Conservation (phyloP, 2,888 invertebrate species). For the Melanotus villosus region DNA sequence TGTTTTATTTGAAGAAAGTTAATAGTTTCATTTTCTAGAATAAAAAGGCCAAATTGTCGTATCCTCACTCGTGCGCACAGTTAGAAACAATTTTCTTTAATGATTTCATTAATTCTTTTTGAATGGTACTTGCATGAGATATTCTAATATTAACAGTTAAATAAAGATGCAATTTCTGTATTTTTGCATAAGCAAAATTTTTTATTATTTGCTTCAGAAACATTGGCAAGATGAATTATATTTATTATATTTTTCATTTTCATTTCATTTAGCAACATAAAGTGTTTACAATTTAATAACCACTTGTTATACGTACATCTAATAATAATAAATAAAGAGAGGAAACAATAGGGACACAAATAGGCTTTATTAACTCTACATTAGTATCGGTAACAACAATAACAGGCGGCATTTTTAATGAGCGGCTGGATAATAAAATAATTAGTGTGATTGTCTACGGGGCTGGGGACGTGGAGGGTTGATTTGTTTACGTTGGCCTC, state of each 20-base stretch:
- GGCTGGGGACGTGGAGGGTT: slow-evolving; percentile 57
- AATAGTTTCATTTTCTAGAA: neutral
- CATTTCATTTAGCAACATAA: no score
- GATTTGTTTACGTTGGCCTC: slow-evolving; percentile 55
- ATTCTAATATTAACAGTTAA: no score
- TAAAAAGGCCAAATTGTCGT: neutral
- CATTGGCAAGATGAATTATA: no score
- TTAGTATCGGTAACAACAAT: slow-evolving; percentile 57
- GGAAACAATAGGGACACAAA: slow-evolving; percentile 53
- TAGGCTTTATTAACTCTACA: slow-evolving; percentile 59
- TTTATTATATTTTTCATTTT: no score
- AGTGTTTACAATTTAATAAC: no score
- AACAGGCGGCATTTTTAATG: slow-evolving; percentile 53
- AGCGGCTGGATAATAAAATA: slow-evolving; percentile 55
- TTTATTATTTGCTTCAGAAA: no score
- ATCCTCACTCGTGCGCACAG: no score
- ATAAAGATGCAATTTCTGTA: no score
- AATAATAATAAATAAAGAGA: neutral
- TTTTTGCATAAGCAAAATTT: no score
- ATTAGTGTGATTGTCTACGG: slow-evolving; percentile 63
- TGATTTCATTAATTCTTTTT: no score
- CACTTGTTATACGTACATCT: neutral
- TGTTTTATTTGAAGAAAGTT: slow-evolving; percentile 4
- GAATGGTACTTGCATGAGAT: no score
- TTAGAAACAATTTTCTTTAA: no score